phyloP scores from a whole-genome alignment of 1,140 invertebrate genomes.

The Drosophila saltans region DNA sequence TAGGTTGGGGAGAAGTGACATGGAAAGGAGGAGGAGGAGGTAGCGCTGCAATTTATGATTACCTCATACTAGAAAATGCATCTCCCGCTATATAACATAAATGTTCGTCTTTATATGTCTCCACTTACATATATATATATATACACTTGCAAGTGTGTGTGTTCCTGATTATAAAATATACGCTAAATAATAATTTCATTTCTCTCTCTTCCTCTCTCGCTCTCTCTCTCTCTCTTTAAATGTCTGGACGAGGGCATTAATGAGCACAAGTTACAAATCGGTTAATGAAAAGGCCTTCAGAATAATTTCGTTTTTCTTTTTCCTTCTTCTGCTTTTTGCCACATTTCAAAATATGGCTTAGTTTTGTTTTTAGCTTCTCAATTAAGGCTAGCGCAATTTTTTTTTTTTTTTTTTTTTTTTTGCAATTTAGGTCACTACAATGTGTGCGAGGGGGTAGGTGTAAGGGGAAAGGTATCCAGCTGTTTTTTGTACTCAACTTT shows the following conservation, averaged over 20 bases:
- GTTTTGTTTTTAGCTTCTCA: constrained; percentile 45
- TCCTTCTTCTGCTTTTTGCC: too few species aligned
- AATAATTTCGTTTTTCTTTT: constrained; percentile 17
- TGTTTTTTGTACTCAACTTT: background rate
- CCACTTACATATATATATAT: constrained; percentile 8
- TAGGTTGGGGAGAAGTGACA: background rate
- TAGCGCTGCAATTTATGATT: constrained; percentile 62
- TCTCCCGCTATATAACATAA: constrained; percentile 44
- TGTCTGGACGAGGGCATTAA: constrained; percentile 43
- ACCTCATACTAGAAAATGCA: constrained; percentile 72
- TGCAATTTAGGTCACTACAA: constrained; percentile 44
- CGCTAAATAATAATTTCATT: constrained; percentile 57
- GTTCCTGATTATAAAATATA: constrained; percentile 71
- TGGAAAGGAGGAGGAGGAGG: background rate
- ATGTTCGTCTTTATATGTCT: constrained; percentile 15
- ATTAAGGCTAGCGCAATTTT: constrained; percentile 48
- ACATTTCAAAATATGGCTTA: constrained; percentile 7
- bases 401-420: background rate
- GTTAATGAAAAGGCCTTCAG: constrained; percentile 61
- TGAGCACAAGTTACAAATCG: constrained; percentile 48
- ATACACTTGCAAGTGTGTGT: constrained; percentile 11
- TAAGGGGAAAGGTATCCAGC: background rate
- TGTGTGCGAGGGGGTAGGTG: constrained; percentile 1
- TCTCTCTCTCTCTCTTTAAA: constrained; percentile 6
- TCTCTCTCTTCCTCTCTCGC: constrained; percentile 32